These are phyloP conservation scores for Hydrolagus affinis DNA, from an alignment of 2,113 vertebrate species.

Conservation along the genomic window DNA sequence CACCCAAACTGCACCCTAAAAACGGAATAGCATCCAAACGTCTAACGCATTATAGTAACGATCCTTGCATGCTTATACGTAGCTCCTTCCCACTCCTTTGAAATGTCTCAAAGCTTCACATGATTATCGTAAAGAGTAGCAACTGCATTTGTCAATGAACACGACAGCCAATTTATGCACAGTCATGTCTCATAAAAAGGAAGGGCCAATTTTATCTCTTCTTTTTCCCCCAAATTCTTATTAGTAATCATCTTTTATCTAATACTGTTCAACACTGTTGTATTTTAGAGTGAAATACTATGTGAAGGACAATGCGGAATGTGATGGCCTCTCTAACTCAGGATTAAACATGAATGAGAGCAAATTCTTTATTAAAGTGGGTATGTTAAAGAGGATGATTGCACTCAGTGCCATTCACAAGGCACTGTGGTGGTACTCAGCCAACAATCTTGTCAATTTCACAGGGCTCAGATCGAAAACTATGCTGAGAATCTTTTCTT, in stretches of 20 bases:
- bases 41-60: constrained; percentile 30
- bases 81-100: too few relatives aligned
- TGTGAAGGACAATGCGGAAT: not conserved
- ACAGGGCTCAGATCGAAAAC: not conserved
- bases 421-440: not conserved
- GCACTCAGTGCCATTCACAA: constrained; percentile 6
- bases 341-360: not conserved
- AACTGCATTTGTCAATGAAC: too few relatives aligned
- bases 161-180: too few relatives aligned
- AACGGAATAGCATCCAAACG: too few relatives aligned
- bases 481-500: not conserved
- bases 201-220: too few relatives aligned
- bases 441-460: constrained; percentile 21
- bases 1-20: too few relatives aligned
- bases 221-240: too few relatives aligned
- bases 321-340: not conserved
- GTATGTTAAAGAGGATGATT: constrained; percentile 10
- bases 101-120: too few relatives aligned
- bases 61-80: too few relatives aligned
- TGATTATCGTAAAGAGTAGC: too few relatives aligned
- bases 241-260: not conserved
- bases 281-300: not conserved
- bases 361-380: not conserved
- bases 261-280: not conserved
- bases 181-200: too few relatives aligned